Base-by-base conservation (phyloP, 2,888 invertebrate genomes). In the Oscheius sp. region DNA sequence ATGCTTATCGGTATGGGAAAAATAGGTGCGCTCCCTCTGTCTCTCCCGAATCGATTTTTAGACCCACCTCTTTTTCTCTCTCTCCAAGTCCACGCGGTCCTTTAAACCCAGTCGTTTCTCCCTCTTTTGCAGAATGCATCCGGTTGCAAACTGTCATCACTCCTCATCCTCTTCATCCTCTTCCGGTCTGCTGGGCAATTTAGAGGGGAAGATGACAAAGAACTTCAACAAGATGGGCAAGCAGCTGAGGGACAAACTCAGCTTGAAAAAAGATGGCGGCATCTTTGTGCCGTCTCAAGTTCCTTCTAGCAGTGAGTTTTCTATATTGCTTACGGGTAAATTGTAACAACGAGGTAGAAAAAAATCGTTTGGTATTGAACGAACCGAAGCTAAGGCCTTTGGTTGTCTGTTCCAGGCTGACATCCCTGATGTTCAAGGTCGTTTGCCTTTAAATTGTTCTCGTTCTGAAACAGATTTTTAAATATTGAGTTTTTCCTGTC, bases 11-110 rank as follows among this genome's bases (percentile, higher is more conserved):
- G 62, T 7, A 5, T 5, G 42, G 42, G 7, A 72, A 50, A 68
- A 53, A 68, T 55, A 55, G 42, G 53, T 53, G 68, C 68, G 42
- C 42, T 42, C 42, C 42, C 42, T 42, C 42, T 42, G 21, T 37
- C 68, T 11, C 68, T 68, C 68, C 68, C 29, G 48, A 37, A 68
- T 68, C 68, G 68, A 68, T 68, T 63, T 71, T 29, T 63, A 42
- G 42, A 42, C 42, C 42, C 42, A 21, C 21, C 21, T 21, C 21
- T 21, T 21, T 21, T 21, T 21, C 21, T 21, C 21, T 21, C 21
- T 21, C 21, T 21, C 21, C 21, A 21, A 21, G 21, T 21, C 55
- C 32, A 32, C 55, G 32, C 55, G 55, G 21, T 42, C 42, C 42
- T 42, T 42, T 42, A 42, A 42, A 42, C 42, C 42, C 21, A 21